Percentiles rank a stretch among this genome's conserved stretches.
Conservation (phyloP, 2,113 vertebrate genomes). For the Periophthalmodon schlosseri region DNA sequence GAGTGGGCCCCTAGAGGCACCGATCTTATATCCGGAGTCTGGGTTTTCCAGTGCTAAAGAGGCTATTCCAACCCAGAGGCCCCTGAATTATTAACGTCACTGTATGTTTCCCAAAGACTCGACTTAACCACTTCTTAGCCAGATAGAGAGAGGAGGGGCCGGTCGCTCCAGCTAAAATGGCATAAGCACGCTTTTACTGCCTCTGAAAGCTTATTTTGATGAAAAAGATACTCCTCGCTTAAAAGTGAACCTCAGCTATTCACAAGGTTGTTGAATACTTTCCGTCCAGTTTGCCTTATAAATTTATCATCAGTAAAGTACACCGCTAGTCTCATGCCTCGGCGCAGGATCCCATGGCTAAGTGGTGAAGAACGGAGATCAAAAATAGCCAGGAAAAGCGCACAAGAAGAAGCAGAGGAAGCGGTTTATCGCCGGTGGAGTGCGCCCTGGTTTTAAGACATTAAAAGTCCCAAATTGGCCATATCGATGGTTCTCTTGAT, state of each 20-base stretch:
- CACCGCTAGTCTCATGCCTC: constrained; percentile 65
- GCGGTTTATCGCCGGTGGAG: constrained; percentile 35
- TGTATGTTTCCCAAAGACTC: constrained; percentile 81
- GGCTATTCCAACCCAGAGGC: constrained; percentile 74
- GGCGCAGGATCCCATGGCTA: constrained; percentile 63
- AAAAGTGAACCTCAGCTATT: constrained; percentile 70
- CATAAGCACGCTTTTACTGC: constrained; percentile 78
- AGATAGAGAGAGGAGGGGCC: neutral
- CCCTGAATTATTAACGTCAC: constrained; percentile 80
- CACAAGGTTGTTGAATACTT: constrained; percentile 74
- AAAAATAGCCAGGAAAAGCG: constrained; percentile 16
- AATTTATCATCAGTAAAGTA: constrained; percentile 79
- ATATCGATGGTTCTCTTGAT: constrained; percentile 71
- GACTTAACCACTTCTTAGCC: constrained; percentile 69
- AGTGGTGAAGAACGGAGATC: constrained; percentile 44
- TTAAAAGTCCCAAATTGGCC: constrained; percentile 70
- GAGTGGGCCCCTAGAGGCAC: constrained; percentile 62
- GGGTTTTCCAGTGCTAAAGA: constrained; percentile 76
- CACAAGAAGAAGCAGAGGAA: constrained; percentile 25
- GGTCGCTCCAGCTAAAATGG: constrained; percentile 70
- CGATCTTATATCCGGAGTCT: constrained; percentile 79
- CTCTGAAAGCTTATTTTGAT: constrained; percentile 82
- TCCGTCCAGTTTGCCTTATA: constrained; percentile 76
- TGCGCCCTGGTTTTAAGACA: constrained; percentile 62
- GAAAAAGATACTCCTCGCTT: constrained; percentile 77